Conservation (phyloP, 2,888 invertebrate species). For the Sclerodermus sp. region DNA sequence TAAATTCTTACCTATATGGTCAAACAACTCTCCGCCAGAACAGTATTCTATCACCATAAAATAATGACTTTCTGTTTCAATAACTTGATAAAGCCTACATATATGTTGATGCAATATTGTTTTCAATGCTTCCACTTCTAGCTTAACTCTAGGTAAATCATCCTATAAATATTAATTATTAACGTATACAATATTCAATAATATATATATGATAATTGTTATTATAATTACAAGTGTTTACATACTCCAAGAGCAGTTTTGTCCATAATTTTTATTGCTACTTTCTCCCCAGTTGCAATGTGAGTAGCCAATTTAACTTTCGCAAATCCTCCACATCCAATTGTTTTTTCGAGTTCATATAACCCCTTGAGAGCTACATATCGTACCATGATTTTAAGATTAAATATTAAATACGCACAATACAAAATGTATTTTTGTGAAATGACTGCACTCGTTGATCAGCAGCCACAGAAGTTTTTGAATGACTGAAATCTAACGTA, state of each 20-base stretch:
- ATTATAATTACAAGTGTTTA: conserved; percentile 18
- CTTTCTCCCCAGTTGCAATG: conserved; percentile 76
- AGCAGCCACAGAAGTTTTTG: conserved; percentile 24
- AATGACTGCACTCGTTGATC: conserved; percentile 2
- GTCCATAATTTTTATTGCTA: conserved; percentile 83
- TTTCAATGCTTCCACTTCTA: conserved; percentile 75
- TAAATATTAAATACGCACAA: neutral
- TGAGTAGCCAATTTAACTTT: conserved; percentile 81
- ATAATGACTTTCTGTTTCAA: conserved; percentile 74
- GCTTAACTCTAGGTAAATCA: conserved; percentile 71
- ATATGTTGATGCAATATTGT: conserved; percentile 72
- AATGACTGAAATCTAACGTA: conserved; percentile 30
- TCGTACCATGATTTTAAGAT: conserved; percentile 56
- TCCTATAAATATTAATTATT: conserved; percentile 58
- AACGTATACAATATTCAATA: neutral
- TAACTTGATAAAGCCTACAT: conserved; percentile 76
- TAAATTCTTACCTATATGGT: conserved; percentile 71
- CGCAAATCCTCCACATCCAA: conserved; percentile 78
- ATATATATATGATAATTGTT: neutral
- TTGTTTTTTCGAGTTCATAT: conserved; percentile 71
- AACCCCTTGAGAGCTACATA: conserved; percentile 64
- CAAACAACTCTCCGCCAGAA: conserved; percentile 81
- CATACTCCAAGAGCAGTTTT: conserved; percentile 71
- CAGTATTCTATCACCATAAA: conserved; percentile 83
- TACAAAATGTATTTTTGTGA: neutral